Conservation (phyloP, 2,888 invertebrate genomes). For the Amphimallon solstitiale region DNA sequence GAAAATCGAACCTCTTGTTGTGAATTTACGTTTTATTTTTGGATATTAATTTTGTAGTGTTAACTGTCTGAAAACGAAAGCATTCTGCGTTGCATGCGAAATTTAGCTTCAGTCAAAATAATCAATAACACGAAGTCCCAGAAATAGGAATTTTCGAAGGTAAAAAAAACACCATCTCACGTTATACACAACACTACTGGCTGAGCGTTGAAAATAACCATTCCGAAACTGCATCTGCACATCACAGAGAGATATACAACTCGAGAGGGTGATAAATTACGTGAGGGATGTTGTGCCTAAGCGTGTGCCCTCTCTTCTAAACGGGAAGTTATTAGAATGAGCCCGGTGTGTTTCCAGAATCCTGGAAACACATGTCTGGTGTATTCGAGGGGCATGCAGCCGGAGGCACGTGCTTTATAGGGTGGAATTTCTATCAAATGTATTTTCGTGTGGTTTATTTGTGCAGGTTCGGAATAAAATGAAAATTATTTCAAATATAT, state of each 20-base stretch:
- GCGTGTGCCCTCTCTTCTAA: constrained; percentile 13
- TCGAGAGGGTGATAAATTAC: constrained; percentile 14
- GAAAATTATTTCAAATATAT: too few species aligned
- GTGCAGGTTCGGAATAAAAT: too few species aligned
- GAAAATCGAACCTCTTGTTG: too few species aligned
- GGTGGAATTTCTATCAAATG: too few species aligned
- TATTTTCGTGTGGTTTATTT: too few species aligned
- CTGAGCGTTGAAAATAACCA: neutral
- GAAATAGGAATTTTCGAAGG: constrained; percentile 18
- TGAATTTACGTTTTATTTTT: too few species aligned
- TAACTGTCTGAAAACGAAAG: neutral
- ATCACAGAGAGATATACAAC: neutral
- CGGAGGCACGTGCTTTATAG: too few species aligned
- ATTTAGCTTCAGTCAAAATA: constrained; percentile 1
- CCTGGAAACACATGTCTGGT: constrained; percentile 32
- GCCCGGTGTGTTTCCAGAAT: constrained; percentile 37
- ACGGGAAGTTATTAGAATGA: constrained; percentile 30
- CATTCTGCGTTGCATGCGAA: constrained; percentile 8
- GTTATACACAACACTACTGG: neutral
- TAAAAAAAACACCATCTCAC: too few species aligned
- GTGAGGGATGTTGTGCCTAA: constrained; percentile 1
- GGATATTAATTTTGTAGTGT: neutral
- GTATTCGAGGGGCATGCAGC: too few species aligned
- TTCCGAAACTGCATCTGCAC: constrained; percentile 20
- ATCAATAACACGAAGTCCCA: neutral